Conservation (phyloP, 1,140 invertebrate genomes). For the Apocrypta bakeri region DNA sequence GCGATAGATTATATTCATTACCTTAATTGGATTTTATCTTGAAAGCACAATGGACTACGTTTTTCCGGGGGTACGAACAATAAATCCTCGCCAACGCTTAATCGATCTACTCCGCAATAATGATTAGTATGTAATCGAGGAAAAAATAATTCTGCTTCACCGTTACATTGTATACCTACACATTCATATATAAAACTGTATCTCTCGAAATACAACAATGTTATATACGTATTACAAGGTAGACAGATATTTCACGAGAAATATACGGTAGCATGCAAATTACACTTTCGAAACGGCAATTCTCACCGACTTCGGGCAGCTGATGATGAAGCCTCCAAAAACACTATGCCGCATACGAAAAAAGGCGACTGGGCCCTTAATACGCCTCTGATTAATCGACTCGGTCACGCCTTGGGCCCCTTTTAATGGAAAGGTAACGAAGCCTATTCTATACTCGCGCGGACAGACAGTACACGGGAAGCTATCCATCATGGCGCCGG, state of each 20-base stretch:
- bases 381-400: conserved; percentile 47
- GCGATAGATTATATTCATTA: background rate
- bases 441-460: conserved; percentile 64
- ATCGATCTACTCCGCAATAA: background rate
- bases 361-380: background rate
- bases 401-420: conserved; percentile 52
- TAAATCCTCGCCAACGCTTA: background rate
- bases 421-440: conserved; percentile 67
- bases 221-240: too few relatives aligned
- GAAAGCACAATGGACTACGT: background rate
- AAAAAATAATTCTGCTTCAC: background rate
- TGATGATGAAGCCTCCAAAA: too few relatives aligned
- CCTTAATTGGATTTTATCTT: background rate
- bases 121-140: background rate
- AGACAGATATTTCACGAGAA: background rate
- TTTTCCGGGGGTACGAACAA: background rate
- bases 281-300: background rate
- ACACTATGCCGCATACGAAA: too few relatives aligned
- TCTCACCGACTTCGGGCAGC: background rate
- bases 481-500: conserved; percentile 67
- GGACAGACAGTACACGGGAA: conserved; percentile 60
- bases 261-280: background rate
- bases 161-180: too few relatives aligned
- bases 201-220: too few relatives aligned
- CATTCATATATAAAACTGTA: too few relatives aligned